A percentile compares a stretch with the other conserved stretches of the same genome.
Evolutionary conservation across 2,888 invertebrate genomes (phyloP).

Genomic region (Oscheius sp.): DNA sequence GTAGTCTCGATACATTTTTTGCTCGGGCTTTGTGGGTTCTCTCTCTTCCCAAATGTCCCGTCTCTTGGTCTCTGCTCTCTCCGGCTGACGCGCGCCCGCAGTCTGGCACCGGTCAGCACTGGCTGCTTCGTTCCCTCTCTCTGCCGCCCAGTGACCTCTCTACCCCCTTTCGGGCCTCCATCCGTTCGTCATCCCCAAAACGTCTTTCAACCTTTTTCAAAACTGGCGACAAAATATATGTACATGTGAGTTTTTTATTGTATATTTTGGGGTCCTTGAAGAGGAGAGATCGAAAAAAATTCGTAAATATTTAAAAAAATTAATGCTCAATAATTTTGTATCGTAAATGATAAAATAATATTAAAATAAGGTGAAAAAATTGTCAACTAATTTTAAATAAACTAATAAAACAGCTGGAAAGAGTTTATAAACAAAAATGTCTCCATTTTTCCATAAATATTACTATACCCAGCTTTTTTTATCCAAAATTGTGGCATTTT

Average conservation of each 20-base stretch:
- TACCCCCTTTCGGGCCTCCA: conserved; percentile 7
- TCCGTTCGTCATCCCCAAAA: conserved; percentile 11
- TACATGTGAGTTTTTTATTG: no score
- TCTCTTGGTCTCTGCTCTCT: conserved; percentile 21
- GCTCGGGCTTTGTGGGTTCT: conserved; percentile 13
- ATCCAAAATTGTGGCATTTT: no score
- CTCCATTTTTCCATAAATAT: background rate
- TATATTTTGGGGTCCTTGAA: no score
- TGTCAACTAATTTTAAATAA: background rate
- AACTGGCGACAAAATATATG: no score
- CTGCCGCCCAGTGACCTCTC: conserved; percentile 26
- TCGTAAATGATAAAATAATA: no score
- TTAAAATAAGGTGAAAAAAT: no score
- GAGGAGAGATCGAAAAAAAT: no score
- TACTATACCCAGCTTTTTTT: no score
- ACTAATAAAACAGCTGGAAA: background rate
- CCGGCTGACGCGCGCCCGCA: background rate
- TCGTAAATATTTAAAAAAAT: no score
- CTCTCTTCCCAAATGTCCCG: no score
- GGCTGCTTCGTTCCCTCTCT: conserved; percentile 2
- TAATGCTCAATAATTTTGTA: no score
- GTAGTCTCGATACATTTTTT: conserved; percentile 6
- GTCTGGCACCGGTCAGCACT: conserved; percentile 37
- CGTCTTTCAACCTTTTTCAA: conserved; percentile 1
- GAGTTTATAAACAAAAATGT: no score